Conservation (phyloP, 2,888 invertebrate species). For the Eumerus sabulonum region DNA sequence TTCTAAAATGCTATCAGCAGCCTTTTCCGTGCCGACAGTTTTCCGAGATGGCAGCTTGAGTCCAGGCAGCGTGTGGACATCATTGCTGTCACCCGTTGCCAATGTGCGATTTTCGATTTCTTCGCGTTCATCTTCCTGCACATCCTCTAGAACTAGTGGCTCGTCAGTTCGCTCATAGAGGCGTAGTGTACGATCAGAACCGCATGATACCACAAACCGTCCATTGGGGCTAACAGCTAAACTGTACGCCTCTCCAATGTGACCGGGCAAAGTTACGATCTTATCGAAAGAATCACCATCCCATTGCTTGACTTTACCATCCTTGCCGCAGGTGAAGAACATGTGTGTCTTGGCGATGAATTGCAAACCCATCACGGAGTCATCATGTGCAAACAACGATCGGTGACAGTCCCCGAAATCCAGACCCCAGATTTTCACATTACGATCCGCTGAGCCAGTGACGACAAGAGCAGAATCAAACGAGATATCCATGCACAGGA, state of each 20-base stretch:
- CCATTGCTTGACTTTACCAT: constrained; percentile 97
- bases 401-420: constrained; percentile 99
- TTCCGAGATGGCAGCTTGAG: constrained; percentile 92
- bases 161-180: constrained; percentile 92
- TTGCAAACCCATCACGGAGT: constrained; percentile 92
- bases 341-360: constrained; percentile 96
- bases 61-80: constrained; percentile 86
- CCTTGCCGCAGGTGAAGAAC: constrained; percentile 95
- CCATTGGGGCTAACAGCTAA: constrained; percentile 91
- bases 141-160: constrained; percentile 94
- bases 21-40: constrained; percentile 78
- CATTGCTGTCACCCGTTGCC: constrained; percentile 86
- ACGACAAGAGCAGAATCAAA: constrained; percentile 91
- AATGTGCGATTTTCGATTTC: constrained; percentile 84
- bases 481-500: constrained; percentile 95
- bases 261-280: constrained; percentile 93
- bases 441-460: constrained; percentile 97
- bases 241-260: constrained; percentile 88
- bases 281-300: constrained; percentile 95
- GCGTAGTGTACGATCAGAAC: constrained; percentile 92
- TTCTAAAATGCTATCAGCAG: constrained; percentile 94
- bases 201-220: constrained; percentile 87
- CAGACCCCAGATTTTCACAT: constrained; percentile 98
- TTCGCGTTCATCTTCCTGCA: constrained; percentile 91
- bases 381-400: constrained; percentile 97